A percentile compares a stretch with the other conserved stretches of the same genome.
These are phyloP conservation scores for Glandiceps talaboti DNA, from an alignment of 53 echinoderm and acorn worm species.

Conservation along the genomic window DNA sequence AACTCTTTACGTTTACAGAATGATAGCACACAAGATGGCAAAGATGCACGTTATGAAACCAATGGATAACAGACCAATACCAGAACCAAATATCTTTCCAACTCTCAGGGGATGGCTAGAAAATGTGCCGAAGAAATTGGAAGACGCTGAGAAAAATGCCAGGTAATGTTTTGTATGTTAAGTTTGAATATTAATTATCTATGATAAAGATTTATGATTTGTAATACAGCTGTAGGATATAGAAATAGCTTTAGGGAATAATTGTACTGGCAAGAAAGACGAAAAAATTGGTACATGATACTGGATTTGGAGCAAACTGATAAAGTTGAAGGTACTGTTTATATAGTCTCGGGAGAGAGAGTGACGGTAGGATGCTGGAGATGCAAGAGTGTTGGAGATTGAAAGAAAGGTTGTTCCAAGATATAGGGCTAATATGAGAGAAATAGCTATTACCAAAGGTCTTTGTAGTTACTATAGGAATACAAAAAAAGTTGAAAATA, in stretches of 20 bases:
- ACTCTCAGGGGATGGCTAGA: constrained; percentile 35
- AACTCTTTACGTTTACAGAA: too few species aligned
- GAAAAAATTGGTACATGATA: not conserved
- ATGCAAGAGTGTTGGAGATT: too few species aligned
- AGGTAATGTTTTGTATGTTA: constrained; percentile 20
- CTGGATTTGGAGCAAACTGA: not conserved
- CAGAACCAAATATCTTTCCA: constrained; percentile 38
- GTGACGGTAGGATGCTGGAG: too few species aligned
- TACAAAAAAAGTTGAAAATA: too few species aligned
- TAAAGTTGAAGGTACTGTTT: too few species aligned
- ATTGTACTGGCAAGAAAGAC: not conserved
- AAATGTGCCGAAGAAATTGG: constrained; percentile 44
- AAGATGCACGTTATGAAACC: constrained; percentile 51
- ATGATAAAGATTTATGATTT: too few species aligned
- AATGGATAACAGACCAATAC: constrained; percentile 15
- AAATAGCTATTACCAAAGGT: too few species aligned
- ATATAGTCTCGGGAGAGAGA: too few species aligned
- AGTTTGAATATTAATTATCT: not conserved
- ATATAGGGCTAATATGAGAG: too few species aligned
- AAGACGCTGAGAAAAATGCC: constrained; percentile 51
- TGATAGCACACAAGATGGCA: constrained; percentile 62
- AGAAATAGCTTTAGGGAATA: not conserved
- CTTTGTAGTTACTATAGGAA: too few species aligned
- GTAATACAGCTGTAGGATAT: not conserved
- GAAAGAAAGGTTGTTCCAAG: too few species aligned